Conservation (phyloP, 2,113 vertebrate species). For the Nematolebias whitei region DNA sequence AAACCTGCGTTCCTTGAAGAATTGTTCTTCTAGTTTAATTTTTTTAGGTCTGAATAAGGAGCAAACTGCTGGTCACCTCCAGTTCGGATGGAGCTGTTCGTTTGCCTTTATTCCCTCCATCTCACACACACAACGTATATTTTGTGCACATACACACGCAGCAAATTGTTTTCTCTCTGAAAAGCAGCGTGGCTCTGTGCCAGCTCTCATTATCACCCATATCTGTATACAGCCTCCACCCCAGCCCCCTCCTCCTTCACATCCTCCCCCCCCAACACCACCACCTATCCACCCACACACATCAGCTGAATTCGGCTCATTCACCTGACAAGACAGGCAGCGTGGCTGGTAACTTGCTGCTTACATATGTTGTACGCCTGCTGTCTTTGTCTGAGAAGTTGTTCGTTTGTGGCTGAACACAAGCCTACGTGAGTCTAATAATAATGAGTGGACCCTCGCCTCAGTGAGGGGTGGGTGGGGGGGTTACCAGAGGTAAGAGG, state of each 20-base stretch:
- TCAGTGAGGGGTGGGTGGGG: slow-evolving; percentile 26
- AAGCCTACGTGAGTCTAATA: slow-evolving; percentile 81
- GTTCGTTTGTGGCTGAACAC: slow-evolving; percentile 76
- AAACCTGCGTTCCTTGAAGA: slow-evolving; percentile 4
- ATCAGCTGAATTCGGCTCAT: slow-evolving; percentile 33
- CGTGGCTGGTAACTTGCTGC: slow-evolving; percentile 68
- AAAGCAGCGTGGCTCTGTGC: slow-evolving; percentile 71
- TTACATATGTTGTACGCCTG: slow-evolving; percentile 81
- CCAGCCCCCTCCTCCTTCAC: background rate
- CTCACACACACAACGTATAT: slow-evolving; percentile 48
- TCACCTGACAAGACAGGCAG: slow-evolving; percentile 65
- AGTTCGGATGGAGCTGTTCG: slow-evolving; percentile 17
- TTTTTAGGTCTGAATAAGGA: slow-evolving; percentile 12
- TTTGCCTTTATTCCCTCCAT: slow-evolving; percentile 27
- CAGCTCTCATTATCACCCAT: slow-evolving; percentile 78
- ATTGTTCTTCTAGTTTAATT: background rate
- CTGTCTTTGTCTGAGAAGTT: slow-evolving; percentile 84
- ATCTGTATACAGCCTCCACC: slow-evolving; percentile 64
- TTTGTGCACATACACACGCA: slow-evolving; percentile 45
- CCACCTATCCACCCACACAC: slow-evolving; percentile 14
- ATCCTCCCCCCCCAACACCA: slow-evolving; percentile 12
- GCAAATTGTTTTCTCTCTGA: slow-evolving; percentile 72
- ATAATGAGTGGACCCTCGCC: slow-evolving; percentile 73
- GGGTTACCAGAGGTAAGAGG: slow-evolving; percentile 21
- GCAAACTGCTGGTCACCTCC: slow-evolving; percentile 5